Evolutionary conservation across 2,888 invertebrate species (phyloP), one percentile per base, ranked within the genome.

Genomic region (Ditula angustiorana): DNA sequence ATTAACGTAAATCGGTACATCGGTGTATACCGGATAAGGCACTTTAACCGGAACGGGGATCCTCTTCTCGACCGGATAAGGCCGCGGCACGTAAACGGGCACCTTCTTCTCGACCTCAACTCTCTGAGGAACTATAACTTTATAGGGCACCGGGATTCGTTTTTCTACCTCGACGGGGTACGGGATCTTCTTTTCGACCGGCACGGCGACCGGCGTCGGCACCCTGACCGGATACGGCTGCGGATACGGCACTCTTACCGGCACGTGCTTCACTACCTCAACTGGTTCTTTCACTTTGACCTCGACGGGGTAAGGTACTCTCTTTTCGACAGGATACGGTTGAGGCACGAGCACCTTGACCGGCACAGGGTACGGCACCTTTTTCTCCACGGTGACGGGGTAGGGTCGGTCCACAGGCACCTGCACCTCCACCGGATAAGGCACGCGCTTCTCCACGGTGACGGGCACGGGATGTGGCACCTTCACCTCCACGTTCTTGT

Each of bases 151-250:
- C 0, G 86, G 88, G 21, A 92, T 85, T 71, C 77, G 88, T 81
- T 86, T 94, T 77, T 93, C 94, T 2, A 93, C 87, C 70, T 89
- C 85, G 2, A 92, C 87, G 0, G 88, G 90, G 71, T 89, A 88
- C 1, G 90, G 91, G 24, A 93, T 88, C 78, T 77, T 83, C 68
- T 88, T 85, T 81, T 94, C 94, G 10, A 91, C 79, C 2, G 85
- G 87, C 0, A 93, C 90, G 1, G 92, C 91, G 72, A 93, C 90
- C 1, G 94, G 94, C 66, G 93, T 83, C 13, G 92, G 94, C 0
- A 94, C 90, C 76, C 87, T 92, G 7, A 95, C 88, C 8, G 94
- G 88, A 73, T 93, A 94, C 0, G 94, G 94, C 72, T 91, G 86
- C 2, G 87, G 90, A 30, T 82, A 82, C 10, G 88, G 88, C 37